Conservation (phyloP, 2,113 vertebrate species). For the Sander lucioperca region DNA sequence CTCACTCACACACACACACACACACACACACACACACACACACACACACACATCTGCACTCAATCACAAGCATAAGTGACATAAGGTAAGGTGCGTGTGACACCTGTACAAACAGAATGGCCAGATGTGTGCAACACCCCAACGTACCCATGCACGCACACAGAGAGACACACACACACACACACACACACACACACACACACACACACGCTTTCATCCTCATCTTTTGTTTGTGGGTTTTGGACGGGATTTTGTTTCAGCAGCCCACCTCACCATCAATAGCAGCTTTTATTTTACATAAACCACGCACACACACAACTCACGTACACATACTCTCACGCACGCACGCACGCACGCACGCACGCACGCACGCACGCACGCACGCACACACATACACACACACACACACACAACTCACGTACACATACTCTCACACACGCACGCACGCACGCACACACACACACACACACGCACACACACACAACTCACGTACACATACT, state of each 20-base stretch:
- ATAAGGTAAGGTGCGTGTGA: conserved; percentile 26
- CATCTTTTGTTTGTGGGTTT: conserved; percentile 69
- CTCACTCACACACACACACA: background rate
- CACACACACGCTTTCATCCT: conserved; percentile 44
- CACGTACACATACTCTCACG: background rate
- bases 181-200: background rate
- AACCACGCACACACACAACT: background rate
- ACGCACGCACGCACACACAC: background rate
- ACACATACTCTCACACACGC: too few species aligned
- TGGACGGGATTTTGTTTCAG: conserved; percentile 57
- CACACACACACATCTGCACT: conserved; percentile 18
- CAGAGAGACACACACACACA: background rate
- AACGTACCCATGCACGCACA: background rate
- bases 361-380: conserved; percentile 8
- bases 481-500: conserved; percentile 9
- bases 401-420: too few species aligned
- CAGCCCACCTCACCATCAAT: conserved; percentile 54
- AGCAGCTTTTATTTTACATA: conserved; percentile 68
- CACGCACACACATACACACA: too few species aligned
- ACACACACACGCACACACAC: background rate
- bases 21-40: background rate
- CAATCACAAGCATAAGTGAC: background rate
- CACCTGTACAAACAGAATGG: conserved; percentile 62
- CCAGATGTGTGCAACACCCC: conserved; percentile 39
- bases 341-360: too few species aligned